phyloP scores from a whole-genome alignment of 2,888 invertebrate species.

The Drosophila neonasuta region DNA sequence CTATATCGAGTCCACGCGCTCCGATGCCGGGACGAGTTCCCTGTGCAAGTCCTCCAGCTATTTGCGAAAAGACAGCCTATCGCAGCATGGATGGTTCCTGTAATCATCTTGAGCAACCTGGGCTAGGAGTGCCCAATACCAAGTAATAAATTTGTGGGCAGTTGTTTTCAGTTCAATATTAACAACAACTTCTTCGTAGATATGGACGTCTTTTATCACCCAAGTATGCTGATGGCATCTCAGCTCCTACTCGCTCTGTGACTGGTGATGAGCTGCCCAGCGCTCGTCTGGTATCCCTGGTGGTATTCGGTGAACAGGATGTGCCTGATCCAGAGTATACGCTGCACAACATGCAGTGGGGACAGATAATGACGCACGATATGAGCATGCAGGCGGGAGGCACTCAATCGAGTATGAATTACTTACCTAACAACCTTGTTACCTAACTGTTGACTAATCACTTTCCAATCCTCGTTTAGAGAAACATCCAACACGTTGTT shows the following conservation, averaged over 20 bases:
- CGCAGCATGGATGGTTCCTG: constrained; percentile 95
- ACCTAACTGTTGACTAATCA: background rate
- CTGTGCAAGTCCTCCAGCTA: constrained; percentile 75
- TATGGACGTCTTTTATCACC: constrained; percentile 82
- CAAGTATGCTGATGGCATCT: constrained; percentile 83
- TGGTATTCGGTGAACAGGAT: constrained; percentile 87
- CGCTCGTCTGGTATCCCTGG: constrained; percentile 87
- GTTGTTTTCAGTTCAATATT: background rate
- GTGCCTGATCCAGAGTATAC: constrained; percentile 89
- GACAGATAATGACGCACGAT: constrained; percentile 85
- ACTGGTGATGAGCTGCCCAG: constrained; percentile 87
- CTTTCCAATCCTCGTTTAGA: constrained; percentile 77
- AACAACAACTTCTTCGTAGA: constrained; percentile 50
- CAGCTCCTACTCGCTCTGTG: constrained; percentile 85
- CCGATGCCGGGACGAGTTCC: constrained; percentile 69
- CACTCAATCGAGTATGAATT: constrained; percentile 88
- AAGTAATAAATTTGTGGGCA: constrained; percentile 25
- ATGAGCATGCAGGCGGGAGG: constrained; percentile 83
- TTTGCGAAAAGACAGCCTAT: constrained; percentile 83
- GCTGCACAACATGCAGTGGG: constrained; percentile 87
- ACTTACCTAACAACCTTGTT: background rate
- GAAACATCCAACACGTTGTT: constrained; percentile 85
- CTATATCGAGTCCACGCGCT: constrained; percentile 65
- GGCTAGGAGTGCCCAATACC: constrained; percentile 90
- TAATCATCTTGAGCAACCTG: constrained; percentile 93